phyloP scores from a whole-genome alignment of 2,888 invertebrate species.

The Hirtodrosophila cameraria region DNA sequence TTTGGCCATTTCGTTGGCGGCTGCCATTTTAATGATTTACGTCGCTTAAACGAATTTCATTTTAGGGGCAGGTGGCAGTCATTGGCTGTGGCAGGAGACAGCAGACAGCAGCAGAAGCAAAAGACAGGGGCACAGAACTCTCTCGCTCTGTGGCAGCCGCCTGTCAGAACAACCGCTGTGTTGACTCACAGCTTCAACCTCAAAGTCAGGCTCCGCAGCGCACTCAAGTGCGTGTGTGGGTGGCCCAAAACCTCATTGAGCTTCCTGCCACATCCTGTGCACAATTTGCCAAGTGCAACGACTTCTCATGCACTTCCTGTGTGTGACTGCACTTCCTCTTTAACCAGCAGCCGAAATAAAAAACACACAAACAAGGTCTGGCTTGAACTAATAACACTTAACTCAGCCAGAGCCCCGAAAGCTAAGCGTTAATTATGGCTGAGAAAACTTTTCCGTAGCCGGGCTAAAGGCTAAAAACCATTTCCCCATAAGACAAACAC shows the following conservation, averaged over 20 bases:
- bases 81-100: conserved; percentile 7
- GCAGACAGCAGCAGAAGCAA: too few relatives aligned
- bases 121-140: too few relatives aligned
- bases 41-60: conserved; percentile 59
- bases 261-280: neutral
- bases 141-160: conserved; percentile 6
- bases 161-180: conserved; percentile 50
- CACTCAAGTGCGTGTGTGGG: conserved; percentile 25
- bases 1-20: conserved; percentile 64
- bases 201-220: conserved; percentile 4
- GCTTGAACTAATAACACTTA: conserved; percentile 74
- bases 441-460: conserved; percentile 65
- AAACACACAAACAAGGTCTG: conserved; percentile 1
- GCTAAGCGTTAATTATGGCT: conserved; percentile 76
- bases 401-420: conserved; percentile 51
- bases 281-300: conserved; percentile 46
- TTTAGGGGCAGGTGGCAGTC: conserved; percentile 47
- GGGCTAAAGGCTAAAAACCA: conserved; percentile 52
- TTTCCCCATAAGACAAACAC: conserved; percentile 51
- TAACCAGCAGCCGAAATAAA: conserved; percentile 8
- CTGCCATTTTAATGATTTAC: conserved; percentile 73
- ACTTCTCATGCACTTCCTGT: conserved; percentile 50
- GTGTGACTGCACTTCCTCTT: conserved; percentile 1
- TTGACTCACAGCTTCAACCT: conserved; percentile 28
- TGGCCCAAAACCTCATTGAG: conserved; percentile 9